Conservation (phyloP, 2,113 vertebrate genomes). For the Polypterus senegalus region DNA sequence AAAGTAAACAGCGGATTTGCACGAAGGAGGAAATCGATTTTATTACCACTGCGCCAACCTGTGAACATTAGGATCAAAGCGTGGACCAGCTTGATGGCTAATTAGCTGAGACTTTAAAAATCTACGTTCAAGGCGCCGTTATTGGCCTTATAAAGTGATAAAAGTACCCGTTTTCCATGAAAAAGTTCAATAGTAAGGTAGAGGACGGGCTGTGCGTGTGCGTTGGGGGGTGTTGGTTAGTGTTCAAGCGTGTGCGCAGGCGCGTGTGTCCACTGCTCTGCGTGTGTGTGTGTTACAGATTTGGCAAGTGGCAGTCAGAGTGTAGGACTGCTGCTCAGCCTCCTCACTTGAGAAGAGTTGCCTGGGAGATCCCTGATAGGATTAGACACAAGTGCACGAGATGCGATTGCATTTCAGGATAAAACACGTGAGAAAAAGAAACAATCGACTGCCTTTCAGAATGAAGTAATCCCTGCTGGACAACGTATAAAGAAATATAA, state of each 20-base stretch:
- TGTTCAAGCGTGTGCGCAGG: background rate
- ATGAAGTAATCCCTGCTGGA: conserved; percentile 29
- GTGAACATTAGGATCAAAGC: conserved; percentile 40
- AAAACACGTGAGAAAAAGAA: conserved; percentile 61
- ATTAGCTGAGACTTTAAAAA: conserved; percentile 27
- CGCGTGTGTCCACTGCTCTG: no score
- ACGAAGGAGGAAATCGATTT: conserved; percentile 27
- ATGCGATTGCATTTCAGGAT: conserved; percentile 53
- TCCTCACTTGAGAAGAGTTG: conserved; percentile 42
- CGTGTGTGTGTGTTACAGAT: conserved; percentile 11
- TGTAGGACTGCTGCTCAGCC: conserved; percentile 10
- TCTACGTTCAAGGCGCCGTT: conserved; percentile 18
- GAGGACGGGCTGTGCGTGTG: conserved; percentile 15
- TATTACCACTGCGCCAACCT: conserved; percentile 38
- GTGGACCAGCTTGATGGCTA: conserved; percentile 29
- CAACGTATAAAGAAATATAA: conserved; percentile 11
- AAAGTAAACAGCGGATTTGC: conserved; percentile 14
- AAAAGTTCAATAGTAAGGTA: conserved; percentile 8
- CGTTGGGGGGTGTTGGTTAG: conserved; percentile 3
- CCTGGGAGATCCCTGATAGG: conserved; percentile 54
- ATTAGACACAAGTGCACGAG: conserved; percentile 64
- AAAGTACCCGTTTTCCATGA: conserved; percentile 26
- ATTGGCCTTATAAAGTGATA: conserved; percentile 34
- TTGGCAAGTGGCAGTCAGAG: conserved; percentile 9
- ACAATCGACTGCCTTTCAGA: conserved; percentile 34